Evolutionary conservation across 2,888 invertebrate genomes (phyloP), one percentile per base, ranked within the genome.

Genomic region (Mimumesa dahlbomi): DNA sequence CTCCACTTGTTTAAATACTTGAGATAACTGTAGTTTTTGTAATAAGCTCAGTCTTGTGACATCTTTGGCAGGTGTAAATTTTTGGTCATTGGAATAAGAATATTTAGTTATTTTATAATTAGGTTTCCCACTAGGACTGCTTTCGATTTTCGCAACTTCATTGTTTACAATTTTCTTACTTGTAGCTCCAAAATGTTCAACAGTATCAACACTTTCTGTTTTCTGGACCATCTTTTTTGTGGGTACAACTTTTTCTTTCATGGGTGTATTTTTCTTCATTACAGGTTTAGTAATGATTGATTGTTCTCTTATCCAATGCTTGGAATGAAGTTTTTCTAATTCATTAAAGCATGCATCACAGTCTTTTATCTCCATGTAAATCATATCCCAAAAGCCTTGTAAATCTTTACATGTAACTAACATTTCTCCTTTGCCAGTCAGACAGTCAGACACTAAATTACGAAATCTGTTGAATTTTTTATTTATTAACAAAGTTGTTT

Each of bases 321-420:
- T 77, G 0, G 64, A 22, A 34, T 75, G 73, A 2, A 86, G 40
- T 19, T 80, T 59, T 6, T 82, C 79, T 3, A 88, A 72, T 25
- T 80, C 81, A 1, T 77, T 58, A 36, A 89, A 89, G 3, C 88
- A 74, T 4, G 40, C 53, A 2, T 86, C 77, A 49, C 88, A 88
- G 43, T 89, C 70, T 18, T 72, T 80, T 11, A 90, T 91, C 91
- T 96, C 95, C 89, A 95, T 93, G 77, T 92, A 93, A 34, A 95
- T 93, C 93, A 95, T 94, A 82, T 96, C 96, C 96, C 96, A 97
- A 90, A 96, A 97, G 21, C 96, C 96, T 79, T 94, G 94, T 57
- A 97, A 91, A 90, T 97, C 97, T 4, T 92, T 92, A 64, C 92
- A 91, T 0, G 92, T 93, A 38, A 94, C 91, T 7, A 91, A 89